Conservation (phyloP, 53 echinoderm and acorn worm genomes). For the Actinopyga echinites region DNA sequence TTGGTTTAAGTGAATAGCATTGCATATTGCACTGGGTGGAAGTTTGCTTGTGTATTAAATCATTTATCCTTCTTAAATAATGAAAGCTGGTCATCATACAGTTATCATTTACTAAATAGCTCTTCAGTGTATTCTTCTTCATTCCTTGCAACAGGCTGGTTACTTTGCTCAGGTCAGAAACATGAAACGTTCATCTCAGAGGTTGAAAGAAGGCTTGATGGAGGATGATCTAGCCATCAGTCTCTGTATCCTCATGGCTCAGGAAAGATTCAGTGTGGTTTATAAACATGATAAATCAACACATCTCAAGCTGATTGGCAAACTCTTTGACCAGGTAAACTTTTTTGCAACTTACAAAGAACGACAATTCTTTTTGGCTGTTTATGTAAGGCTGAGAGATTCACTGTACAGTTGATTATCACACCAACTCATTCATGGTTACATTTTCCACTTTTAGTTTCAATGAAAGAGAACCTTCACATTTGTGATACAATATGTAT, state of each 20-base stretch:
- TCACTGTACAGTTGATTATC: not conserved
- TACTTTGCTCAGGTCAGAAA: constrained; percentile 98
- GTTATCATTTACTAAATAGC: too few species aligned
- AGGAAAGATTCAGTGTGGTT: constrained; percentile 86
- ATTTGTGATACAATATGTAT: too few species aligned
- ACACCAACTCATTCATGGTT: not conserved
- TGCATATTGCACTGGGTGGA: too few species aligned
- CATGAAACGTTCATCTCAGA: constrained; percentile 92
- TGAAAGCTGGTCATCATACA: too few species aligned
- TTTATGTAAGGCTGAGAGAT: not conserved
- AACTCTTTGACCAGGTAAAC: constrained; percentile 94
- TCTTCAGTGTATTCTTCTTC: too few species aligned
- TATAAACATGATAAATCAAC: constrained; percentile 71
- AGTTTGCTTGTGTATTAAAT: too few species aligned
- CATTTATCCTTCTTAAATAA: too few species aligned
- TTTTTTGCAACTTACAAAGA: not conserved
- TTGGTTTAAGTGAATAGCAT: too few species aligned
- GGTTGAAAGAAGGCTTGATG: constrained; percentile 88
- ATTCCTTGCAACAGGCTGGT: constrained; percentile 65
- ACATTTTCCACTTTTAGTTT: not conserved
- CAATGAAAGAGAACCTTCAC: too few species aligned
- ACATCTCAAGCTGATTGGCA: constrained; percentile 97
- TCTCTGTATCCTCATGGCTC: constrained; percentile 96
- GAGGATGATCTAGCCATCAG: constrained; percentile 79
- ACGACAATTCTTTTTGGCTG: not conserved